phyloP scores from a whole-genome alignment of 2,888 invertebrate genomes.

The Tetragonisca angustula region DNA sequence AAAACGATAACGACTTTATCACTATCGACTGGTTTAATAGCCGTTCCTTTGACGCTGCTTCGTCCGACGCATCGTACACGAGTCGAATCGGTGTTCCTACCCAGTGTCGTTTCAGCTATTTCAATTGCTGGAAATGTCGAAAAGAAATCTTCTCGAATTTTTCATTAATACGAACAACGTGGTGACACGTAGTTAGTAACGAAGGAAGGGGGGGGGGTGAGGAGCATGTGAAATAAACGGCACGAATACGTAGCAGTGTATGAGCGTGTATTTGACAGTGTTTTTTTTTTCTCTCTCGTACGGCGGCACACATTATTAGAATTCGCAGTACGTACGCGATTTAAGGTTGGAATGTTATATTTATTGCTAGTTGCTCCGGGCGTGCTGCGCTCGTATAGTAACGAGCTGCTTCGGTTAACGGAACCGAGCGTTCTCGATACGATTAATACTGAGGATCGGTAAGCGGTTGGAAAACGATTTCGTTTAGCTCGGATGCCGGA shows the following conservation, averaged over 20 bases:
- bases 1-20: constrained; percentile 53
- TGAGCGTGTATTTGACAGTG: constrained; percentile 84
- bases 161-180: no score
- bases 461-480: constrained; percentile 30
- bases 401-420: constrained; percentile 45
- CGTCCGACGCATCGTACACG: not conserved
- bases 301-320: constrained; percentile 81
- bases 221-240: constrained; percentile 42
- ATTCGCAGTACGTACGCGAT: constrained; percentile 80
- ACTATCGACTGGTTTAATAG: constrained; percentile 45
- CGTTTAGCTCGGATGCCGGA: constrained; percentile 19
- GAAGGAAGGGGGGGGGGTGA: not conserved
- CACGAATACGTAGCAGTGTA: constrained; percentile 79
- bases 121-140: not conserved
- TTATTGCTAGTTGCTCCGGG: constrained; percentile 81
- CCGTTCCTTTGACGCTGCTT: constrained; percentile 14
- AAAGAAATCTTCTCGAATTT: no score
- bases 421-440: constrained; percentile 6
- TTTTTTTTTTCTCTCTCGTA: constrained; percentile 75
- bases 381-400: constrained; percentile 75
- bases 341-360: constrained; percentile 80
- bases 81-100: not conserved
- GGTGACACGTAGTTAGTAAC: not conserved
- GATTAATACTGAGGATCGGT: constrained; percentile 18
- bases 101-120: not conserved